Conservation (phyloP, 2,113 vertebrate species). For the Alethe castanea region DNA sequence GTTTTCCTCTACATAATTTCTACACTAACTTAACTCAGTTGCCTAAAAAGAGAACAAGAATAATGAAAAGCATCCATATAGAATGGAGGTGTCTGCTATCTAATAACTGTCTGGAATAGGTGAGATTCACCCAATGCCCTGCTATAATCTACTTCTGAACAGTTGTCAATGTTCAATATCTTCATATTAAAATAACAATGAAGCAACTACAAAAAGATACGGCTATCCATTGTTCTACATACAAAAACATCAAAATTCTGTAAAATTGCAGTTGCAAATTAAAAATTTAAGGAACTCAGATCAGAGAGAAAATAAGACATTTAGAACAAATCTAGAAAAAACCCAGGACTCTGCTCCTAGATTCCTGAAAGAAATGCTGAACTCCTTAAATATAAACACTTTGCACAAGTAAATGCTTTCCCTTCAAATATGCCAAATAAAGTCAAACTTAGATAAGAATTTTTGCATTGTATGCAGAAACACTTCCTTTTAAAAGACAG, state of each 20-base stretch:
- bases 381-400: not conserved
- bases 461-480: not conserved
- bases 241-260: not conserved
- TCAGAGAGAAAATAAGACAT: not conserved
- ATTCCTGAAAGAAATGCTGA: not conserved
- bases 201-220: not conserved
- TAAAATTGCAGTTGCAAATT: not conserved
- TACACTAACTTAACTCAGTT: not conserved
- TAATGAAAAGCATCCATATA: not conserved
- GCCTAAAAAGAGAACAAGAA: not conserved
- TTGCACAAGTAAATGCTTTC: not conserved
- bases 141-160: not conserved
- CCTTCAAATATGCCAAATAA: not conserved
- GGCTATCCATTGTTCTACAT: not conserved
- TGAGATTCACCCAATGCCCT: not conserved
- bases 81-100: not conserved
- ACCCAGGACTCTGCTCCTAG: not conserved
- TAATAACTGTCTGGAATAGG: not conserved
- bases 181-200: not conserved
- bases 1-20: not conserved
- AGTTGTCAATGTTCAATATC: not conserved
- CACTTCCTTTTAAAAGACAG: not conserved
- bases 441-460: not conserved
- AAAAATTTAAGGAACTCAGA: not conserved
- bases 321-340: not conserved